Evolutionary conservation across 1,140 invertebrate genomes (phyloP), one percentile per base, ranked within the genome.

Genomic region (Bacillus rossius): DNA sequence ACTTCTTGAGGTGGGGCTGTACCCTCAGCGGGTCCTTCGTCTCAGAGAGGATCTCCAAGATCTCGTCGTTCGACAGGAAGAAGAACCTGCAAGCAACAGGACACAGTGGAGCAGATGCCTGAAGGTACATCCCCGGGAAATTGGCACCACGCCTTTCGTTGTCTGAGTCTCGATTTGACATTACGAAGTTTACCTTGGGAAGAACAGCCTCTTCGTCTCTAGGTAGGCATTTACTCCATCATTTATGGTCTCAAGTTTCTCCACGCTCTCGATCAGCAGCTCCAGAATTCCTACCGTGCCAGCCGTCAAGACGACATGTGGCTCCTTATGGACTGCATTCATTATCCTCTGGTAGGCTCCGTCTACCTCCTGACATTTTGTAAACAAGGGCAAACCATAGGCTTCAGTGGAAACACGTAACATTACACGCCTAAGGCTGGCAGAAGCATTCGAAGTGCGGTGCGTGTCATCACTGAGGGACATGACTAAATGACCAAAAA

Each of bases 31-130:
- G 92, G 77, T 96, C 91, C 74, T 93, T 95, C 0, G 89, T 87
- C 79, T 96, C 92, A 0, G 93, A 94, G 41, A 98, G 75, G 67
- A 98, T 96, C 74, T 96, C 92, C 20, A 97, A 77, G 83, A 98
- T 89, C 77, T 97, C 94, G 67, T 96, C 92, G 69, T 96, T 96
- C 7, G 94, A 96, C 37, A 98, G 76, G 68, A 97, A 98, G 76
- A 96, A 97, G 70, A 98, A 95, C 69, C 94, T 83, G 23, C 67
- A 34, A 34, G 29, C 10, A 4, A 4, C 29, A 34, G 76, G 10
- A 4, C 4, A 34, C 29, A 7, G 10, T 34, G 10, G 29, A 34
- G 29, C 10, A 34, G 4, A 34, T 34, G 29, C 10, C 29, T n/a
- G n/a, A n/a, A n/a, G n/a, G n/a, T n/a, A n/a, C n/a, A n/a, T n/a